These are phyloP conservation scores for Lithobates sylvaticus DNA, from an alignment of 2,797 vertebrate species.

Conservation along the genomic window DNA sequence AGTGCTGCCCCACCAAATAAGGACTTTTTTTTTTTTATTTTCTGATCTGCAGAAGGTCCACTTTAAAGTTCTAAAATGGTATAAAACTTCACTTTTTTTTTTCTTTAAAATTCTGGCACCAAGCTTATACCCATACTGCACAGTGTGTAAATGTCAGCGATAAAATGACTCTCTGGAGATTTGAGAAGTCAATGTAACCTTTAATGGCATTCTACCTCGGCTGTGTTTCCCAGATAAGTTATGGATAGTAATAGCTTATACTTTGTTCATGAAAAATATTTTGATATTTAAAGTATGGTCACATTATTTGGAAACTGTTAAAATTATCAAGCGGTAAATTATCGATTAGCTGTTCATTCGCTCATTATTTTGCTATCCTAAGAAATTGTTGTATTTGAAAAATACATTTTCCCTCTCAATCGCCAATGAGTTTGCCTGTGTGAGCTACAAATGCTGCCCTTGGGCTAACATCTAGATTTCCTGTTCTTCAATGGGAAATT, in stretches of 20 bases:
- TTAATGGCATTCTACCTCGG: conserved; percentile 52
- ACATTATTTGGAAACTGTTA: neutral
- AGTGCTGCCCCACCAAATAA: no score
- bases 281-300: neutral
- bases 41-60: neutral
- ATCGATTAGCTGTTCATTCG: neutral
- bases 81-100: conserved; percentile 30
- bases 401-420: neutral
- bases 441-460: neutral
- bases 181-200: conserved; percentile 59
- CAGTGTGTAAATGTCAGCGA: conserved; percentile 54
- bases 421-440: neutral
- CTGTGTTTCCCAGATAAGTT: conserved; percentile 38
- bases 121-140: conserved; percentile 37
- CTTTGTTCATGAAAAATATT: conserved; percentile 18
- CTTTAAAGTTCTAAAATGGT: conserved; percentile 25
- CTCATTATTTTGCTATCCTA: no score
- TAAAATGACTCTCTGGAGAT: conserved; percentile 57
- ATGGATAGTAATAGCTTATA: conserved; percentile 33
- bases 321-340: neutral
- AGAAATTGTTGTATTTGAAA: neutral
- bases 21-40: no score
- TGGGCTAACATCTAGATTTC: no score
- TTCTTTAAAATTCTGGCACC: neutral
- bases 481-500: neutral